These are phyloP conservation scores for Aldrovandia affinis DNA, from an alignment of 2,797 vertebrate species.

Conservation along the genomic window DNA sequence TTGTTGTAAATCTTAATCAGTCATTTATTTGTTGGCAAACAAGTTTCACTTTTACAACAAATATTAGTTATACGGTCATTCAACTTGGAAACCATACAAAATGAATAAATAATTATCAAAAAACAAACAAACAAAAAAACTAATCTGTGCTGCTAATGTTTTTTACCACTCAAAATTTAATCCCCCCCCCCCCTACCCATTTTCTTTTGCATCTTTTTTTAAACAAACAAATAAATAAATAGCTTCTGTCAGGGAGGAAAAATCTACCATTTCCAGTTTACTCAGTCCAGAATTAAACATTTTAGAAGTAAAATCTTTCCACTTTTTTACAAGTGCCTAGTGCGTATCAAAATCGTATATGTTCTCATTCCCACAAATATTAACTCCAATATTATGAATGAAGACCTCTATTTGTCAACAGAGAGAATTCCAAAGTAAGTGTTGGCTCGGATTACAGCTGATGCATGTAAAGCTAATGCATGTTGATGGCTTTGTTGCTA, in stretches of 20 bases:
- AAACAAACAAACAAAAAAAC: conserved; percentile 77
- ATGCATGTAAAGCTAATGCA: not conserved
- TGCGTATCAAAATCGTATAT: conserved; percentile 41
- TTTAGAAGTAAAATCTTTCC: conserved; percentile 54
- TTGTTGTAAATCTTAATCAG: conserved; percentile 91
- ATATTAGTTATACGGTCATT: conserved; percentile 99
- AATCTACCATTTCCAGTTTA: conserved; percentile 49
- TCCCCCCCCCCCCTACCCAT: conserved; percentile 41
- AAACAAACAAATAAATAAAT: conserved; percentile 89
- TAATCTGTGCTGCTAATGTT: conserved; percentile 72
- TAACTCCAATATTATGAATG: conserved; percentile 52
- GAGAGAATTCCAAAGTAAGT: conserved; percentile 29
- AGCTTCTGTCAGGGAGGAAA: conserved; percentile 72
- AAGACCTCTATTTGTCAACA: conserved; percentile 50
- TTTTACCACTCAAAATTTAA: conserved; percentile 71
- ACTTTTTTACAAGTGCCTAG: conserved; percentile 62
- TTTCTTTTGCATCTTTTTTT: conserved; percentile 19
- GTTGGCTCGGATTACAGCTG: conserved; percentile 8
- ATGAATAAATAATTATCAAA: conserved; percentile 94
- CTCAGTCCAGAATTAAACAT: conserved; percentile 69
- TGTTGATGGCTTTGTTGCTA: not conserved
- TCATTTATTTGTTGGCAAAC: conserved; percentile 99
- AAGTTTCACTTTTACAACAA: conserved; percentile 99
- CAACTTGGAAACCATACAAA: conserved; percentile 97
- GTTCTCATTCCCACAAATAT: conserved; percentile 58